A percentile compares a stretch with the other conserved stretches of the same genome.
Conservation (phyloP, 2,888 invertebrate species). For the Phragmatobia fuliginosa region DNA sequence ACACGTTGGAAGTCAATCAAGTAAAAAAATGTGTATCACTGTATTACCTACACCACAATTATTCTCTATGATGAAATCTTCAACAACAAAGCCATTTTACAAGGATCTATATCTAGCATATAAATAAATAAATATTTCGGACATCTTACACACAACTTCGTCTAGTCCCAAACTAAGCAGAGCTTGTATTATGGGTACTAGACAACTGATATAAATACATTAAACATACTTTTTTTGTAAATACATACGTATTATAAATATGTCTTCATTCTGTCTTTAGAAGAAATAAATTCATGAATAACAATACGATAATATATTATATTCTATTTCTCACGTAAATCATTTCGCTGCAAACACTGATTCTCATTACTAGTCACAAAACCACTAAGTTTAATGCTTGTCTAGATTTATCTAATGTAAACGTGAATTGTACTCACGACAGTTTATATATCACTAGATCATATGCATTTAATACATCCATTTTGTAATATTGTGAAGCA, state of each 20-base stretch:
- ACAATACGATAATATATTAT: not conserved
- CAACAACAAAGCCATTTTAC: too few relatives aligned
- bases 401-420: conserved; percentile 1
- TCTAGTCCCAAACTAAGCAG: too few relatives aligned
- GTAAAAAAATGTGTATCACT: not conserved
- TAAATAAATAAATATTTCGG: too few relatives aligned
- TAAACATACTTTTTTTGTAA: too few relatives aligned
- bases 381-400: not conserved
- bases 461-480: not conserved
- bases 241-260: too few relatives aligned
- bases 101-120: too few relatives aligned
- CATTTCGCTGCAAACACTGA: conserved; percentile 3
- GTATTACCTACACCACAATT: too few relatives aligned
- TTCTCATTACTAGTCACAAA: not conserved
- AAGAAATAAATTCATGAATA: not conserved
- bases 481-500: conserved; percentile 4
- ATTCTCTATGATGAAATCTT: too few relatives aligned
- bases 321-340: conserved; percentile 5
- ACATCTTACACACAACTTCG: too few relatives aligned
- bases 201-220: too few relatives aligned
- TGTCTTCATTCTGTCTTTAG: too few relatives aligned
- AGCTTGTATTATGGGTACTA: too few relatives aligned
- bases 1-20: not conserved
- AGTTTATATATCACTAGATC: not conserved
- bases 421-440: conserved; percentile 2